Evolutionary conservation across 2,797 vertebrate species (phyloP), one percentile per base, ranked within the genome.

Genomic region (Alauda arvensis): DNA sequence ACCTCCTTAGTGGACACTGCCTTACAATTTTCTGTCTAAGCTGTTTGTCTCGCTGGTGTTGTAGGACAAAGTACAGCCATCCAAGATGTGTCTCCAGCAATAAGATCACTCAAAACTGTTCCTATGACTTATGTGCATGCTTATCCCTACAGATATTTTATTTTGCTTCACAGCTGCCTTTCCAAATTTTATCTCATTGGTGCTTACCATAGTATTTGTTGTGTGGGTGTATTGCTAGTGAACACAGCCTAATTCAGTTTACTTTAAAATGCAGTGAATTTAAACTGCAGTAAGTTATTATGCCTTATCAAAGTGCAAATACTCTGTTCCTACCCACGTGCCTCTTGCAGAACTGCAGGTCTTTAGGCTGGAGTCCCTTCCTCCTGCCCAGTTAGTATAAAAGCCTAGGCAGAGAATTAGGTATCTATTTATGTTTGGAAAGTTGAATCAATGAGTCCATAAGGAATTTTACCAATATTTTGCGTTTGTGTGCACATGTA

Each of bases 141-240:
- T n/a, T 84, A 34, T 89, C 42, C n/a, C 33, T 40, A 33, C 21
- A 39, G 25, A 40, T 76, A 92, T 37, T 93, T 94, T 86, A 77
- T 89, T 93, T 83, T 86, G 12, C 24, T 93, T n/a, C 53, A 80
- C 4, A 18, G 48, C 68, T 92, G 70, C 20, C n/a, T 77, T 91
- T 85, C 56, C 57, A 85, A 77, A 75, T 72, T 91, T 79, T 91
- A 87, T 91, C 82, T 92, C 69, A 39, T 42, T 88, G 82, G 68
- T 39, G 40, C n/a, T 79, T 93, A 80, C 33, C 62, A 43, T 56
- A 52, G 26, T 94, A 62, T 90, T 95, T 94, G 87, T 68, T 82
- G 52, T 83, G 83, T 95, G 92, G 94, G 91, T 83, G 92, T 93
- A 88, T 25, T 69, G 59, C 68, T 80, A 82, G 62, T 5, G 75